These are phyloP conservation scores for Ophion ventricosus DNA, from an alignment of 2,888 invertebrate species.

Conservation along the genomic window DNA sequence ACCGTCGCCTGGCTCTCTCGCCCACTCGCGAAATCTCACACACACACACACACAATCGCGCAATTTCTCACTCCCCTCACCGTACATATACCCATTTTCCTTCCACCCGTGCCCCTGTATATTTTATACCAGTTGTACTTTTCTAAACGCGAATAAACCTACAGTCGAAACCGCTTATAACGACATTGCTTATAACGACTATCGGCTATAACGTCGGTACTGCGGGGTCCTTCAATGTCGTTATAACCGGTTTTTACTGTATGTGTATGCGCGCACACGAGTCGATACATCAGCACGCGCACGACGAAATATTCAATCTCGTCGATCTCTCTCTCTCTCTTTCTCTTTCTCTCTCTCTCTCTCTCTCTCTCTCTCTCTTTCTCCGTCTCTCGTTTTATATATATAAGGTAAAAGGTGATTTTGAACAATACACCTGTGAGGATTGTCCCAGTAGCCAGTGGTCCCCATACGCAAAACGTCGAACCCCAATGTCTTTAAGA, in stretches of 20 bases:
- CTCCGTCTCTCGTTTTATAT: not conserved
- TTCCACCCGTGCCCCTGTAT: slow-evolving; percentile 52
- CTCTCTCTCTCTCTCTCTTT: not conserved
- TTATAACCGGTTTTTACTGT: no score
- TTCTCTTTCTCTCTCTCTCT: slow-evolving; percentile 12
- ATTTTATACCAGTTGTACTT: slow-evolving; percentile 32
- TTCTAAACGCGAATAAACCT: no score
- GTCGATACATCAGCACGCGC: not conserved
- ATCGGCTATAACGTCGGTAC: no score
- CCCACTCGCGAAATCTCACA: slow-evolving; percentile 65
- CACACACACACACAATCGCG: slow-evolving; percentile 45
- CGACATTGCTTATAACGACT: no score
- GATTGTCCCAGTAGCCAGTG: no score
- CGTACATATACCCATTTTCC: slow-evolving; percentile 39
- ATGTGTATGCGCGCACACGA: slow-evolving; percentile 51
- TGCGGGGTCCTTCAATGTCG: no score
- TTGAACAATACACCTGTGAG: no score
- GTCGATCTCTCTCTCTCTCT: slow-evolving; percentile 20
- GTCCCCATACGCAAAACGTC: no score
- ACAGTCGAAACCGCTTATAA: no score
- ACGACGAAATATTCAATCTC: slow-evolving; percentile 44
- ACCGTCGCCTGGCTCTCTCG: slow-evolving; percentile 72
- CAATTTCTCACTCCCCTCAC: slow-evolving; percentile 48
- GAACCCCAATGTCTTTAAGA: no score
- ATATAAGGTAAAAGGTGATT: not conserved